Base-by-base conservation (phyloP, 2,797 vertebrate species). In the Poecilia picta region DNA sequence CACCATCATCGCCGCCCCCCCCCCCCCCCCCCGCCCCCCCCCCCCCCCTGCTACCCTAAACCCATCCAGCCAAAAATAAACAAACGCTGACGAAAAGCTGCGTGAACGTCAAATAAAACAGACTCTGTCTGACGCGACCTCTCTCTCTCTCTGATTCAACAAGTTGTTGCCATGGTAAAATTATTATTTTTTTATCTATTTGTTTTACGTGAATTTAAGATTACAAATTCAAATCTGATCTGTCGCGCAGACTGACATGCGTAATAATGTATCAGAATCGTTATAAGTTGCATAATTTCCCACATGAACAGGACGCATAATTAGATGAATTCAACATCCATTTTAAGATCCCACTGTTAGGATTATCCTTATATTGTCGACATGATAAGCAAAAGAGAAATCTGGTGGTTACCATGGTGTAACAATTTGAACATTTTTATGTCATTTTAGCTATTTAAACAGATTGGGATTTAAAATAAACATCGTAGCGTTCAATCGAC, bases 21-120 rank as follows among this genome's bases (percentile, higher is more conserved):
- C 13, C 70, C 23, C 53, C 73, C 2, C 68, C 72, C 1, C 53
- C 73, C 2, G 62, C 72, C 1, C 33, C 33, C 33, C 33, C 33
- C 28, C 53, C 73, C 2, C 68, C 72, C 1, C 77, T 81, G 51
- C 75, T 74, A 36, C 74, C 75, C 79, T 79, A 72, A 72, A 46
- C 72, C 77, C 82, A 79, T 47, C 88, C 83, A 82, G 83, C 84
- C 78, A 89, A 91, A 90, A 86, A 89, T 89, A 93, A 91, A 90
- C 89, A 93, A 89, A 87, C 88, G 87, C 2, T 85, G 85, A 91
- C 71, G 77, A 76, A 10, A 80, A 87, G 81, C 85, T 87, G 80
- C 81, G 72, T 33, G 73, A 76, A 77, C 72, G 66, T 86, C 80
- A 72, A 81, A 87, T 73, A 89, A 72, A 81, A 85, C 74, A 89